A percentile compares a stretch with the other conserved stretches of the same genome.
Evolutionary conservation across 92 coral and sea anemone species (phyloP).

Genomic region (Paramuricea clavata): DNA sequence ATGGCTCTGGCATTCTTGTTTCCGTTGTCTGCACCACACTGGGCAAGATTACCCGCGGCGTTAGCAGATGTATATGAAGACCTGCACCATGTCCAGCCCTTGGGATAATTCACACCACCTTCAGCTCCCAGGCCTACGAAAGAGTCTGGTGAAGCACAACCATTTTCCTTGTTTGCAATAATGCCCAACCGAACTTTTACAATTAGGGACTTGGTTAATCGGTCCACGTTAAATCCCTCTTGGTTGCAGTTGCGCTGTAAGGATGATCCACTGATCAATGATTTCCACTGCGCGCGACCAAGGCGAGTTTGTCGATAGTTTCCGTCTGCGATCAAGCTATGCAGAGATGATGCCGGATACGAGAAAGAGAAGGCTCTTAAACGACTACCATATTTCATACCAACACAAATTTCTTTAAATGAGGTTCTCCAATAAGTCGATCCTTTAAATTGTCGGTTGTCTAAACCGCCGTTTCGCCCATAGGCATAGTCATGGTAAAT

Average conservation of each 20-base stretch:
- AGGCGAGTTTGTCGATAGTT: neutral
- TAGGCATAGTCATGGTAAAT: neutral
- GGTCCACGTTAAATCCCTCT: neutral
- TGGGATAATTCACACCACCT: too few relatives aligned
- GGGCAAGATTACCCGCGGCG: too few relatives aligned
- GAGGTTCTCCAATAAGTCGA: constrained; percentile 10
- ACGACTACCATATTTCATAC: neutral
- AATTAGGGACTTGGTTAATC: too few relatives aligned
- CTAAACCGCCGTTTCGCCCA: neutral
- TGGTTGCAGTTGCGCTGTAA: neutral
- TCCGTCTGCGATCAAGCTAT: constrained; percentile 35
- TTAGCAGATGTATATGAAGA: too few relatives aligned
- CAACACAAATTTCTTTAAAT: constrained; percentile 17
- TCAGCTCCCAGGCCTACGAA: constrained; percentile 36
- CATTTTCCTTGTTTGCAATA: neutral
- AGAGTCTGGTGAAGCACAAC: neutral
- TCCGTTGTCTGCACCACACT: too few relatives aligned
- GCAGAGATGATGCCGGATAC: constrained; percentile 25
- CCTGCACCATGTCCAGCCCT: too few relatives aligned
- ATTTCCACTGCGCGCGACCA: constrained; percentile 36
- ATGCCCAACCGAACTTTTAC: constrained; percentile 24
- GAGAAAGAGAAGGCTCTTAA: neutral
- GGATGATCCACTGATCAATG: neutral
- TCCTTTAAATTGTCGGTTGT: neutral
- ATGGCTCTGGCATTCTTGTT: too few relatives aligned